Evolutionary conservation across 2,888 invertebrate genomes (phyloP).

Genomic region (Drosophila mimica): DNA sequence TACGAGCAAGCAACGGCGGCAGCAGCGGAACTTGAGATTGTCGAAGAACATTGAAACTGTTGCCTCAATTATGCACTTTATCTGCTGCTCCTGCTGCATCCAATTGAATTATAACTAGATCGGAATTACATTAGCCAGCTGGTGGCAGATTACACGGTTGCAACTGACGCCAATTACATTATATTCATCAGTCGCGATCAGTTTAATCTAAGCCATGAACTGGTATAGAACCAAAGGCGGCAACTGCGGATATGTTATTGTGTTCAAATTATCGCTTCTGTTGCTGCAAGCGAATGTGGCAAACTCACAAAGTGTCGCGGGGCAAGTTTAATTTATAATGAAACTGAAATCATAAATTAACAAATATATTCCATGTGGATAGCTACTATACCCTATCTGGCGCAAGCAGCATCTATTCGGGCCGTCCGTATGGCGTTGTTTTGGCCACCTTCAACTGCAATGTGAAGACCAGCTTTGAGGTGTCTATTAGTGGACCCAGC

Average conservation of each 20-base stretch:
- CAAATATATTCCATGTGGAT: background rate
- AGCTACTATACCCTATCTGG: slow-evolving; percentile 30
- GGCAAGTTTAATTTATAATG: background rate
- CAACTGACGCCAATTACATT: slow-evolving; percentile 19
- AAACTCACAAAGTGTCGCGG: no score
- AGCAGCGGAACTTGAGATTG: slow-evolving; percentile 4
- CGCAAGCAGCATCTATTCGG: slow-evolving; percentile 29
- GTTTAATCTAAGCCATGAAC: slow-evolving; percentile 36
- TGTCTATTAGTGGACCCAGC: slow-evolving; percentile 23
- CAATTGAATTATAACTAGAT: slow-evolving; percentile 54
- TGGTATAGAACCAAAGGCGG: background rate
- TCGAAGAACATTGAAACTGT: slow-evolving; percentile 18
- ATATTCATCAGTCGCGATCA: slow-evolving; percentile 24
- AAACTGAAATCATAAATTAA: background rate
- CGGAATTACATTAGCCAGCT: slow-evolving; percentile 49
- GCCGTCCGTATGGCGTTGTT: slow-evolving; percentile 28
- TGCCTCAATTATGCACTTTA: slow-evolving; percentile 64
- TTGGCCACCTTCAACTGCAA: slow-evolving; percentile 23
- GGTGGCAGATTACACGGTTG: slow-evolving; percentile 45
- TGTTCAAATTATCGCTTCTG: background rate
- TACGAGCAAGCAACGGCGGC: slow-evolving; percentile 21
- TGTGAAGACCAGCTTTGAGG: slow-evolving; percentile 20
- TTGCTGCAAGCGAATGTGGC: background rate
- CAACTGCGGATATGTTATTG: slow-evolving; percentile 1
- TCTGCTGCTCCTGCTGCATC: slow-evolving; percentile 18